Conservation (phyloP, 2,797 vertebrate genomes). For the Sebastes elongatus region DNA sequence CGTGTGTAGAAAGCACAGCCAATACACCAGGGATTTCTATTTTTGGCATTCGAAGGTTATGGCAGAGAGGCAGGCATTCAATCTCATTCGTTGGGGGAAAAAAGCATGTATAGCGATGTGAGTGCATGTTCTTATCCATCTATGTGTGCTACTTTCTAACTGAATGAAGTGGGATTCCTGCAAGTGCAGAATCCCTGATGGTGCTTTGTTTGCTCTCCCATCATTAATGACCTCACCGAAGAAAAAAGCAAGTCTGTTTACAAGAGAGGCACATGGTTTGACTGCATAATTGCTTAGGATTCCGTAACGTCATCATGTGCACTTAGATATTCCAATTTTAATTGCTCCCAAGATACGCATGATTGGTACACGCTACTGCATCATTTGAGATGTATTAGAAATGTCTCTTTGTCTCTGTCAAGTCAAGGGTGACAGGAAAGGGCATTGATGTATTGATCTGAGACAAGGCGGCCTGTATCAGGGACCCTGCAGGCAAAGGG, state of each 20-base stretch:
- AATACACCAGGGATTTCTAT: conserved; percentile 59
- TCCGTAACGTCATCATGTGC: background rate
- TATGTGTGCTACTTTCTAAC: background rate
- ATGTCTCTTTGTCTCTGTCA: background rate
- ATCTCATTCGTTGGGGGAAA: conserved; percentile 11
- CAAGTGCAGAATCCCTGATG: conserved; percentile 7
- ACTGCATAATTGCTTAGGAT: conserved; percentile 9
- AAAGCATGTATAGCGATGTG: background rate
- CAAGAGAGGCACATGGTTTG: background rate
- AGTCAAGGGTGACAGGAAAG: background rate
- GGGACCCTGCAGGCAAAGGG: background rate
- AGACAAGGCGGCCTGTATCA: conserved; percentile 12
- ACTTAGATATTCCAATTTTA: conserved; percentile 8
- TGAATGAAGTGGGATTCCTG: conserved; percentile 3
- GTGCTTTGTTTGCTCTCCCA: conserved; percentile 40
- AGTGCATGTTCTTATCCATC: background rate
- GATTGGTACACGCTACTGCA: background rate
- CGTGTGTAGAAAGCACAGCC: conserved; percentile 24
- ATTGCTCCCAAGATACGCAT: conserved; percentile 6
- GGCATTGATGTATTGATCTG: background rate
- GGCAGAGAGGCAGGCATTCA: conserved; percentile 19
- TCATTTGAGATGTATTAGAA: conserved; percentile 1
- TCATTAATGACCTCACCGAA: conserved; percentile 11
- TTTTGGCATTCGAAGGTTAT: conserved; percentile 53
- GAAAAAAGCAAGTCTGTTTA: conserved; percentile 35